These are phyloP conservation scores for Calyptommatus sinebrachiatus DNA, from an alignment of 2,113 vertebrate species.

Conservation along the genomic window DNA sequence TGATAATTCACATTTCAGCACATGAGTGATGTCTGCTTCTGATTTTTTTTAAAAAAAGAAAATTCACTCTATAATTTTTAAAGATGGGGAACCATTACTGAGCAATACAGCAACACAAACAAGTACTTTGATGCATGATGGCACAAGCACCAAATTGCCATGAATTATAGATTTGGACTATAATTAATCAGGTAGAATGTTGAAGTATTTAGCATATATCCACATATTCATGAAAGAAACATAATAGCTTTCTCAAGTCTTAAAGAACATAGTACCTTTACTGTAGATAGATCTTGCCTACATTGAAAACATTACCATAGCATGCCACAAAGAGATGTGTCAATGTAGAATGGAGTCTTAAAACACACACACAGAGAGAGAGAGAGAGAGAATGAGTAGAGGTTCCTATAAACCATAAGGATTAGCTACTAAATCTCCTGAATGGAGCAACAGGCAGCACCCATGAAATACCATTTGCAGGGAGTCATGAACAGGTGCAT, in stretches of 20 bases:
- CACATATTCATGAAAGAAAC: background rate
- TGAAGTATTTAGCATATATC: background rate
- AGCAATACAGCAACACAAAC: background rate
- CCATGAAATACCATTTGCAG: too few relatives aligned
- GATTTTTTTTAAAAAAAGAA: slow-evolving; percentile 7
- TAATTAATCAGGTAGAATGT: slow-evolving; percentile 3
- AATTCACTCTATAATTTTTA: slow-evolving; percentile 27
- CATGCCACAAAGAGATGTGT: slow-evolving; percentile 23
- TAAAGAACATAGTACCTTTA: background rate
- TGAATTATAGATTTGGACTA: background rate
- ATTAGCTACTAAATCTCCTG: slow-evolving; percentile 47
- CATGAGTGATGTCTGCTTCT: background rate
- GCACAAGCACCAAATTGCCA: background rate
- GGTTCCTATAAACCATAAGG: slow-evolving; percentile 44
- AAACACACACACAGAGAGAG: slow-evolving; percentile 16
- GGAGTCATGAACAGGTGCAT: too few relatives aligned
- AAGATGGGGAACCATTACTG: slow-evolving; percentile 15
- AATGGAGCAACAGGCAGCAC: too few relatives aligned
- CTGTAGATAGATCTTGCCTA: background rate
- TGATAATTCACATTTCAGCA: slow-evolving; percentile 40
- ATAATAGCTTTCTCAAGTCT: background rate
- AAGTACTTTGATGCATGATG: background rate
- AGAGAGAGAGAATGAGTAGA: too few relatives aligned
- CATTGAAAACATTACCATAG: background rate
- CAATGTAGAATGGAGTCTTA: slow-evolving; percentile 29